Evolutionary conservation across 2,888 invertebrate species (phyloP).

Genomic region (Mimachlamys varia): DNA sequence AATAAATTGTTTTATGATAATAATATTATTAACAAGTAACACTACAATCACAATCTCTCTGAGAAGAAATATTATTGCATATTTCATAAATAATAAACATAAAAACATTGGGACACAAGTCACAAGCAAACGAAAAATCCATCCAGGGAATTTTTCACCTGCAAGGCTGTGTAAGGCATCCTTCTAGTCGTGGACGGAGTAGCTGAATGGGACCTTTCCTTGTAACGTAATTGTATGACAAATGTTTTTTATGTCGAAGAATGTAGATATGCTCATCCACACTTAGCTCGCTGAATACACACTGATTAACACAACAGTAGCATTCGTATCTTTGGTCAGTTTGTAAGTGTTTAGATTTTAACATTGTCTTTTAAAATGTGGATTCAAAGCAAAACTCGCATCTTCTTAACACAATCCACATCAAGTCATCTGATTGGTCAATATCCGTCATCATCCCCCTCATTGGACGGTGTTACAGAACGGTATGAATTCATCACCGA

Average conservation of each 20-base stretch:
- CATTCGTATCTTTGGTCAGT: conserved; percentile 26
- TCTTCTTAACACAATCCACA: conserved; percentile 34
- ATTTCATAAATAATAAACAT: conserved; percentile 26
- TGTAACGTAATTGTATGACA: neutral
- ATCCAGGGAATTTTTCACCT: conserved; percentile 24
- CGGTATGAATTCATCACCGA: conserved; percentile 62
- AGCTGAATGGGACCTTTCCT: neutral
- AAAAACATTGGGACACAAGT: neutral
- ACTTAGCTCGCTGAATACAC: conserved; percentile 21
- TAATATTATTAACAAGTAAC: conserved; percentile 35
- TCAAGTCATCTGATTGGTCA: conserved; percentile 40
- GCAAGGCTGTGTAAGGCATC: conserved; percentile 24
- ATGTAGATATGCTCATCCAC: conserved; percentile 19
- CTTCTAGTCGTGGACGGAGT: neutral
- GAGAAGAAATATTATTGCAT: conserved; percentile 33
- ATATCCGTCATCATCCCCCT: conserved; percentile 68
- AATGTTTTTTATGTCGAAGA: conserved; percentile 13
- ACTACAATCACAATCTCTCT: conserved; percentile 35
- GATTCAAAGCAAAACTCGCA: conserved; percentile 35
- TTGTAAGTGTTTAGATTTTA: neutral
- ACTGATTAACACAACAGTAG: conserved; percentile 19
- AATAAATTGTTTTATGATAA: conserved; percentile 37
- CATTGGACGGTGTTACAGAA: conserved; percentile 73
- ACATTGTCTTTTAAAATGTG: neutral
- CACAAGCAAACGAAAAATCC: conserved; percentile 31